phyloP scores from a whole-genome alignment of 2,888 invertebrate species.

The Lepidochitona cinerea region DNA sequence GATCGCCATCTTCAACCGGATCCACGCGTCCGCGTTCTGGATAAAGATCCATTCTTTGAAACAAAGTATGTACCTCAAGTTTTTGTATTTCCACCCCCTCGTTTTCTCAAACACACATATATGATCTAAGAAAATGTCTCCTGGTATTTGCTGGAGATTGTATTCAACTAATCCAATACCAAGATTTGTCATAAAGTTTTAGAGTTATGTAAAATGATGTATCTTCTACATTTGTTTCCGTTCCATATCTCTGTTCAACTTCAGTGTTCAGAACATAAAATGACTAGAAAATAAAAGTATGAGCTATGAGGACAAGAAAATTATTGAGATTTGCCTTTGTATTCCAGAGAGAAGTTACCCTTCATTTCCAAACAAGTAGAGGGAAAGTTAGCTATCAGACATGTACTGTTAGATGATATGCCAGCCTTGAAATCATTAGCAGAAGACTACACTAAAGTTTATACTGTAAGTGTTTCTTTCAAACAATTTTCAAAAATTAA shows the following conservation, averaged over 20 bases:
- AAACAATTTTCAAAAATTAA: background rate
- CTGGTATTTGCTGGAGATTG: too few relatives aligned
- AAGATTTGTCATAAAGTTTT: too few relatives aligned
- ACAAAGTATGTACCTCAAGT: constrained; percentile 68
- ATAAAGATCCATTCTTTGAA: constrained; percentile 71
- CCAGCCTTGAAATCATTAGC: constrained; percentile 67
- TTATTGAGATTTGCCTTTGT: constrained; percentile 1
- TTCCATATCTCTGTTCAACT: too few relatives aligned
- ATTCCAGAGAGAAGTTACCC: constrained; percentile 69
- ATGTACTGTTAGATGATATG: constrained; percentile 69
- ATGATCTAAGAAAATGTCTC: too few relatives aligned
- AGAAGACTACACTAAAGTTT: constrained; percentile 62
- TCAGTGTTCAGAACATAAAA: background rate
- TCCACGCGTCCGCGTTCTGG: constrained; percentile 65
- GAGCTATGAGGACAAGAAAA: background rate
- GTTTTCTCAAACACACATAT: too few relatives aligned
- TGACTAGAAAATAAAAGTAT: background rate
- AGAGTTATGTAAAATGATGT: too few relatives aligned
- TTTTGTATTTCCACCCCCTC: too few relatives aligned
- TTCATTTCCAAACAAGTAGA: constrained; percentile 70
- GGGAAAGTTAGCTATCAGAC: constrained; percentile 71
- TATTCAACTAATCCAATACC: too few relatives aligned
- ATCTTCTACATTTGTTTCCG: too few relatives aligned
- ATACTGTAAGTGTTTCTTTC: constrained; percentile 45
- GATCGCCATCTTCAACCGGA: constrained; percentile 66